These are phyloP conservation scores for Eudyptes chrysolophus DNA, from an alignment of 2,113 vertebrate genomes.

Conservation along the genomic window DNA sequence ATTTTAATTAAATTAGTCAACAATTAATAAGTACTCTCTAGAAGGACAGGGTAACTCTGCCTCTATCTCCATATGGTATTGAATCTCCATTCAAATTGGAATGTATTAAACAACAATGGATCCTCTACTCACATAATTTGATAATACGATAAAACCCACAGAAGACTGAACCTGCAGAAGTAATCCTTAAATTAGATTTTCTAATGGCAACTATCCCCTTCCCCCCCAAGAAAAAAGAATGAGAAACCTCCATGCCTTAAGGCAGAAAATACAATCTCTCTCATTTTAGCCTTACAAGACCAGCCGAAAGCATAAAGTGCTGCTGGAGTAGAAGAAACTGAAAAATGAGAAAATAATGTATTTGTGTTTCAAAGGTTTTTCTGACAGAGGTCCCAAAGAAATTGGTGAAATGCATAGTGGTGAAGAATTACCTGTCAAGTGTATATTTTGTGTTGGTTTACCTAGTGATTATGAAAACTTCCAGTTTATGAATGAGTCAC, in stretches of 20 bases:
- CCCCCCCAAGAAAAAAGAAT: not conserved
- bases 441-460: not conserved
- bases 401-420: not conserved
- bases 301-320: not conserved
- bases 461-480: not conserved
- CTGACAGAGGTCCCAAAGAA: not conserved
- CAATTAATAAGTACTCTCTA: not conserved
- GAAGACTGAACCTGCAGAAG: not conserved
- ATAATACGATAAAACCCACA: not conserved
- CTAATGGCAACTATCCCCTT: too few relatives aligned
- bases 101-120: not conserved
- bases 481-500: not conserved
- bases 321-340: not conserved
- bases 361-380: not conserved
- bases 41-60: not conserved
- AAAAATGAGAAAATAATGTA: not conserved
- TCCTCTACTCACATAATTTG: not conserved
- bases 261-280: not conserved
- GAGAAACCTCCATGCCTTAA: not conserved
- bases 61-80: not conserved
- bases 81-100: not conserved
- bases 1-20: not conserved
- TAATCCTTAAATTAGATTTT: not conserved
- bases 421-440: not conserved
- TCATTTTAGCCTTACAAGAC: not conserved